Base-by-base conservation (phyloP, 92 coral and sea anemone genomes). In the Palythoa caribaeorum region DNA sequence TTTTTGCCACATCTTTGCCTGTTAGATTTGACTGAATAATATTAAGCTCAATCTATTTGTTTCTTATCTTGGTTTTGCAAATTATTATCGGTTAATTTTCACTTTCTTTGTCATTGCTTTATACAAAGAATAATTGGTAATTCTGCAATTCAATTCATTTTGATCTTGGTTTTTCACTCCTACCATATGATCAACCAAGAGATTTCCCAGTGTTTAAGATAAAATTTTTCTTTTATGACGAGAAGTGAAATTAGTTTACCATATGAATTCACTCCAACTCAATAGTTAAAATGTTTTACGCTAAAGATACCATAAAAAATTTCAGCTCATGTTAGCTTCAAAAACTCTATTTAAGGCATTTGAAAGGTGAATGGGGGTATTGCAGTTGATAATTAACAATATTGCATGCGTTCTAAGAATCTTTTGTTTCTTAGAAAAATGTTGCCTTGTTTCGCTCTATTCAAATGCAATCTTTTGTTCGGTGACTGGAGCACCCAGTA, bases 381-480 rank as follows among this genome's bases (percentile, higher is more conserved):
- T 14, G 66, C 68, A 53, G 10, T 53, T 38, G 51, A 53, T 77
- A 77, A 70, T 70, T 77, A 73, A 15, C 9, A 11, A 47, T 73
- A 47, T 47, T 54, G 50, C 44, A 65, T 38, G 68, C 52, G 75
- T 65, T 48, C 38, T 81, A 9, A 14, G 10, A 50, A 44, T 68
- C 86, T 81, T 81, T 81, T 81, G 86, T 81, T 80, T 69, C 48
- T 51, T 10, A 20, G 17, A 79, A n/a, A 8, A 14, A 39, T 57
- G 6, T 21, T 59, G 52, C 21, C 36, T 37, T 81, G 51, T 66
- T 81, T 81, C 75, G 74, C 52, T 69, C n/a, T 47, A 47, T 66
- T 81, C 76, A 81, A 52, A 40, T 70, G 10, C 60, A 44, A 35
- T 65, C 60, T 36, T 81, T 81, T 81, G 86, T 81, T 66, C 60